Evolutionary conservation across 1,140 invertebrate species (phyloP), one percentile per base, ranked within the genome.

Genomic region (Sycobia sp.): DNA sequence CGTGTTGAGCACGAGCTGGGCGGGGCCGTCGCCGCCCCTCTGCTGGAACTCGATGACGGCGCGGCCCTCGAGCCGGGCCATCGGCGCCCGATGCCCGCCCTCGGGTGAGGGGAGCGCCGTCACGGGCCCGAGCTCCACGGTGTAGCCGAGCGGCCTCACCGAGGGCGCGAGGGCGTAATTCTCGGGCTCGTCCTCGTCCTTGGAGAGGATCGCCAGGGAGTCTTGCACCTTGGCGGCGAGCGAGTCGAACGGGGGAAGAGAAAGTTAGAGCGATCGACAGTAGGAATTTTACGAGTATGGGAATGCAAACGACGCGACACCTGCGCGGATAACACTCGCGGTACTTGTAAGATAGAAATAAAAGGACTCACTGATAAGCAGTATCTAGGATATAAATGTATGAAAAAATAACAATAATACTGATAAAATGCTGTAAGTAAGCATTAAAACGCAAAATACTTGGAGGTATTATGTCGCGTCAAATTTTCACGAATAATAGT

Each of bases 141-240:
- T 38, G 65, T 79, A 79, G n/a, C 63, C 67, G 20, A 47, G 43
- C 8, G 77, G 75, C 47, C 61, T 58, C 34, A 79, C 41, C 14
- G 43, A 65, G 29, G 66, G 34, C 0, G 74, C 69, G 13, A 76
- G 62, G 9, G 54, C 29, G 56, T 47, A 69, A 39, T 68, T 69
- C 0, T 56, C 65, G n/a, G 67, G 51, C 13, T 41, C 47, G 1
- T 60, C 63, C 10, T 66, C 46, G 14, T 69, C 59, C 67, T 18
- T 69, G 64, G 20, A 62, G 51, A 27, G 70, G 20, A 76, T 62
- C 1, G 66, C 70, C 46, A 72, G 41, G 2, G 69, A 51, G 41
- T 76, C 72, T 25, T 29, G 25, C 9, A 34, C 10, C 54, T 57
- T 32, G n/a, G n/a, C n/a, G n/a, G n/a, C n/a, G n/a, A n/a, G n/a